phyloP scores from a whole-genome alignment of 2,113 vertebrate species.

The Spea bombifrons region DNA sequence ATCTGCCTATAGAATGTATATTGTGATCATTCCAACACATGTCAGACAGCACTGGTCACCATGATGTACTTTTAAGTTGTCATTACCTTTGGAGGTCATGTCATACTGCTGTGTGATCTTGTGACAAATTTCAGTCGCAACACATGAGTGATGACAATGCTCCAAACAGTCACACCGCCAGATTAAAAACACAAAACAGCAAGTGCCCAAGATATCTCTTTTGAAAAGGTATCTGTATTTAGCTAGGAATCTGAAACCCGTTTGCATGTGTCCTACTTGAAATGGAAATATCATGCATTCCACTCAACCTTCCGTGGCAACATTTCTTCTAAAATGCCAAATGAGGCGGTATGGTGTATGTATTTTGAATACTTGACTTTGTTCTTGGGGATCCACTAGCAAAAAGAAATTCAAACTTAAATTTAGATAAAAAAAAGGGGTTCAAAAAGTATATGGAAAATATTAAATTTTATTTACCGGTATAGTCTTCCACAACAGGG shows the following conservation, averaged over 20 bases:
- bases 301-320: neutral
- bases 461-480: too few relatives aligned
- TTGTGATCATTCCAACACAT: neutral
- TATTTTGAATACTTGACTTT: too few relatives aligned
- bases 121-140: neutral
- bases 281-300: neutral
- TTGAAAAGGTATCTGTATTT: neutral
- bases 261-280: neutral
- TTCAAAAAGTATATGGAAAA: too few relatives aligned
- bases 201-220: neutral
- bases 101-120: neutral
- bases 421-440: too few relatives aligned
- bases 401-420: too few relatives aligned
- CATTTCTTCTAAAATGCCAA: too few relatives aligned
- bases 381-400: too few relatives aligned
- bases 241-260: slow-evolving; percentile 21
- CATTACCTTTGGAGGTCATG: neutral
- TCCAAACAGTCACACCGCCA: neutral
- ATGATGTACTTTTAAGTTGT: too few relatives aligned
- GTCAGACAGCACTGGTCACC: too few relatives aligned
- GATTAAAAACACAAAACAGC: neutral
- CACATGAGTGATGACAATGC: slow-evolving; percentile 18
- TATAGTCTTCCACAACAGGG: too few relatives aligned
- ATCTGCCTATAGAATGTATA: too few relatives aligned
- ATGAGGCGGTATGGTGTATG: too few relatives aligned